Base-by-base conservation (phyloP, 2,113 vertebrate species). In the Orientallactaga bullata region DNA sequence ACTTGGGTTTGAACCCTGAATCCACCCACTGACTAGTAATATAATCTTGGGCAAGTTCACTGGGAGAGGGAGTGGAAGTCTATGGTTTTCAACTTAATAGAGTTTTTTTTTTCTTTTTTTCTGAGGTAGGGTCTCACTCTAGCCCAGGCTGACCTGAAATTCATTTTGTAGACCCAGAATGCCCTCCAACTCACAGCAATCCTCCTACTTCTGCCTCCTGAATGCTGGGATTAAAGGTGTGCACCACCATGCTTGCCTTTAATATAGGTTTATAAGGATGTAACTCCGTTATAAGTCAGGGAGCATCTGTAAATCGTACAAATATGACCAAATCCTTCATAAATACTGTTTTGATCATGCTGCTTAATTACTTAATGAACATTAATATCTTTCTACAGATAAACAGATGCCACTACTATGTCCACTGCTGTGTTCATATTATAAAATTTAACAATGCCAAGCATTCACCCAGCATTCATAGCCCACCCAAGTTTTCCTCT, bases 311-410 rank as follows among this genome's bases (percentile, higher is more conserved):
- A 15, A 69, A 86, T 85, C 10, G 35, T 71, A 63, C 24, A 15
- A 42, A 37, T 78, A 47, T 63, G 26, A 37, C 60, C 5, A 51
- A 87, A 90, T 30, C 18, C 21, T 69, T 80, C 39, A 0, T 51
- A 82, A 73, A 18, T 73, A 74, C 18, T 73, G 55, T 11, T 55
- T 55, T 12, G 30, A 88, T 81, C 86, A 61, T 85, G 30, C 24
- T 71, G 23, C 35, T 76, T 63, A 71, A 3, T 85, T 65, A 61
- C 74, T 81, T 35, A 66, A 66, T 51, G 81, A 61, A 35, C 71
- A 87, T 72, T 68, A 85, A 88, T 85, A 66, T 81, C 18, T 66
- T 90, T 86, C 74, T 89, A 26, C 5, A 77, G n/a, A 81, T 24
- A 51, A 90, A 81, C 28, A 18, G 26, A 90, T 72, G 24, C 85